Base-by-base conservation (phyloP, 1,140 invertebrate genomes). In the Ceratosolen fusciceps region DNA sequence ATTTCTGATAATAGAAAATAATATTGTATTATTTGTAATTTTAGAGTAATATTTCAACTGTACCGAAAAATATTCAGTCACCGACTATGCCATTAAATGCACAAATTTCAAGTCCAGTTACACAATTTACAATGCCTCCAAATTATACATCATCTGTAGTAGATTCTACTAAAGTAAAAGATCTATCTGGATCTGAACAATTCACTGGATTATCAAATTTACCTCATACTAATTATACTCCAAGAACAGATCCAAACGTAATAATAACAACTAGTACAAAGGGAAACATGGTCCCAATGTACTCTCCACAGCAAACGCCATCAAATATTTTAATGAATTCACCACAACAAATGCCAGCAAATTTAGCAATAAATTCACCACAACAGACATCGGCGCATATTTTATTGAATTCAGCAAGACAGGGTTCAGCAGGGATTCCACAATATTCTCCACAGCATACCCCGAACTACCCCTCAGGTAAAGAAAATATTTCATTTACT, bases 381-480 rank as follows among this genome's bases (percentile, higher is more conserved):
- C 68, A 49, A 52, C 68, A n/a, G n/a, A n/a, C n/a, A n/a, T n/a
- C n/a, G n/a, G n/a, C n/a, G n/a, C n/a, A n/a, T n/a, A n/a, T n/a
- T n/a, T n/a, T n/a, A n/a, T n/a, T 71, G 67, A 58, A 71, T 47
- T 62, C 67, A 21, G 68, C 68, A 47, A 54, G 34, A 52, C 68
- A 73, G 67, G 29, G 14, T 24, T 21, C 49, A 37, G 70, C 54
- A 4, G 49, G 49, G 56, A 19, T 60, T 47, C 43, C 65, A 49
- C 74, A 54, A 65, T 76, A 60, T 58, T 62, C 47, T 34, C 84
- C 85, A 65, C 87, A 86, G 62, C 34, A 82, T 29, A 75, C 43
- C 39, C 56, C 79, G 21, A 86, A 73, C 84, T 81, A 83, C 75
- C 70, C 84, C 29, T 77, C 83, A 31, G 82, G 88, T 89, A 84